Base-by-base conservation (phyloP, 2,888 invertebrate genomes). In the Cephus sareptanus region DNA sequence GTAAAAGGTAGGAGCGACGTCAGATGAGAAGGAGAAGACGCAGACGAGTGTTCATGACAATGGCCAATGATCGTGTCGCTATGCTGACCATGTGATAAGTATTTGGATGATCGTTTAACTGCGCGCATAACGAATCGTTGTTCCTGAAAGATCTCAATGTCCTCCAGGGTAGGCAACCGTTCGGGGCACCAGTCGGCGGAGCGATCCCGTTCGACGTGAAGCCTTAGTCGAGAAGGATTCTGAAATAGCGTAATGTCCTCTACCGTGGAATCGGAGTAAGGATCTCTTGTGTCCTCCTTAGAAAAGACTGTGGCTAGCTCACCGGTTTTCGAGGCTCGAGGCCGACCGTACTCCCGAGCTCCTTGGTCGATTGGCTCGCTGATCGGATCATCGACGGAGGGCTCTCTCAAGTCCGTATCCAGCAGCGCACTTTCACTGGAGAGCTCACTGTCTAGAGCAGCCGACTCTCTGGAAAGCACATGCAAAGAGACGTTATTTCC, bases 71-170 rank as follows among this genome's bases (percentile, higher is more conserved):
- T 40, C 6, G 15, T 23, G 40, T 40, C 40, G 40, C 40, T 40
- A 23, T 40, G 40, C 23, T 40, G 40, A 9, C 40, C 40, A 40
- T 40, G 40, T 23, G 40, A 23, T 0, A 40, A 40, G 40, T 23
- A 40, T 40, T 40, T 40, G 40, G 40, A 23, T 40, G 40, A 40
- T 40, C 40, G 40, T 31, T 77, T 77, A 12, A 77, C 68, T 23
- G 73, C 77, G n/a, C 77, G 56, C 77, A 77, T 77, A 9, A 77
- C 77, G 15, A 77, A 77, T 35, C 77, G 74, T 40, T 77, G 77
- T 35, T 77, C 77, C 3, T 77, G 77, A 69, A 77, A 77, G 73
- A 77, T 77, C 70, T 77, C 77, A 74, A 77, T 77, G 77, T 77
- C 77, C 56, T 77, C 77, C 35, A 77, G 37, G 2, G 73, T 69